phyloP scores from a whole-genome alignment of 2,797 vertebrate genomes.

The Synanceia verrucosa region DNA sequence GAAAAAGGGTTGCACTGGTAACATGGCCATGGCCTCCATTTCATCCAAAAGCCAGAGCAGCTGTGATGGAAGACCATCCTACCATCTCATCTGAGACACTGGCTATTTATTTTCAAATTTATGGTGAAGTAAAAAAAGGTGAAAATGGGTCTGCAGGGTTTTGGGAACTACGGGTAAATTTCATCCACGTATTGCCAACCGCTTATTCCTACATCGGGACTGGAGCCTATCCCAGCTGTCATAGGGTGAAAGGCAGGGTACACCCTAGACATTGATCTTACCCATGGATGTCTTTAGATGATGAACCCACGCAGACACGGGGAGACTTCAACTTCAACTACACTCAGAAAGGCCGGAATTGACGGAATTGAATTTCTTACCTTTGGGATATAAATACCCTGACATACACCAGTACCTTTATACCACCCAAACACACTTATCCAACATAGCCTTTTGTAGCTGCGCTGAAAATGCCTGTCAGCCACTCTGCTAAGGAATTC shows the following conservation, averaged over 20 bases:
- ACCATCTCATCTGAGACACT: not conserved
- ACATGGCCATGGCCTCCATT: conserved; percentile 4
- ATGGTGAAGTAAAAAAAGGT: not conserved
- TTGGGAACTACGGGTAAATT: not conserved
- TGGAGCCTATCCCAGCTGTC: no score
- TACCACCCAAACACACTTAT: not conserved
- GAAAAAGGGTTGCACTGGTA: not conserved
- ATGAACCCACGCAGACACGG: no score
- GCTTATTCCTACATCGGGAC: no score
- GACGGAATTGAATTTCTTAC: no score
- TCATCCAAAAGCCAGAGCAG: conserved; percentile 6
- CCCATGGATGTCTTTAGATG: no score
- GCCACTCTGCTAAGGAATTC: not conserved
- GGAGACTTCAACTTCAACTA: no score
- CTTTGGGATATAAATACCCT: not conserved
- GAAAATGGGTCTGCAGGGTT: not conserved
- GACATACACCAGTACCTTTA: not conserved
- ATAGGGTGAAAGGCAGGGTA: no score
- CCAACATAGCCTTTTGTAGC: not conserved
- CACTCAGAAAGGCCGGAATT: no score
- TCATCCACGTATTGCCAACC: no score
- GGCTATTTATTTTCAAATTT: conserved; percentile 1
- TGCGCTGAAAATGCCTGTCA: not conserved
- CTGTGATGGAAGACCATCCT: conserved; percentile 11
- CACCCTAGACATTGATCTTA: no score